Evolutionary conservation across 2,888 invertebrate species (phyloP).

Genomic region (Plebejus melissa): DNA sequence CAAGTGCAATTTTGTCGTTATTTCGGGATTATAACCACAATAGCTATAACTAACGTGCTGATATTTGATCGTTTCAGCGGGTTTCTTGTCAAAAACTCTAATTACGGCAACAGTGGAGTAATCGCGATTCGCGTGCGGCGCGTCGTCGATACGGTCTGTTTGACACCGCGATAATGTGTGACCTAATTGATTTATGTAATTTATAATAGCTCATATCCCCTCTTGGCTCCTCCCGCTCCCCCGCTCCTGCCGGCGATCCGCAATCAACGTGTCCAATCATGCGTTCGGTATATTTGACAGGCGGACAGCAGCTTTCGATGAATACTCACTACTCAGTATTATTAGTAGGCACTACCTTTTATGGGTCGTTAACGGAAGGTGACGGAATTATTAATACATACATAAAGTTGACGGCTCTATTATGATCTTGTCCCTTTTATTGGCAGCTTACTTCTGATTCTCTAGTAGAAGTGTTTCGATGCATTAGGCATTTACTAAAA

Average conservation of each 20-base stretch:
- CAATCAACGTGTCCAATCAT: background rate
- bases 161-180: slow-evolving; percentile 21
- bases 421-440: background rate
- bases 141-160: slow-evolving; percentile 10
- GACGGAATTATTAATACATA: background rate
- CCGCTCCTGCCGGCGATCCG: background rate
- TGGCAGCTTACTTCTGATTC: background rate
- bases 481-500: background rate
- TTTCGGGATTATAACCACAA: background rate
- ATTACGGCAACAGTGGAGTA: slow-evolving; percentile 6
- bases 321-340: background rate
- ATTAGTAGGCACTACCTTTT: background rate
- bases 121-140: slow-evolving; percentile 14
- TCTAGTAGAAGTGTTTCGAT: background rate
- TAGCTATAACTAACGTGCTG: background rate
- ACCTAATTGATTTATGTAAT: slow-evolving; percentile 23
- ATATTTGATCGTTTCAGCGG: background rate
- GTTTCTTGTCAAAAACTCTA: background rate
- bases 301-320: background rate
- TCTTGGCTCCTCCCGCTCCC: background rate
- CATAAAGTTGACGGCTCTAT: background rate
- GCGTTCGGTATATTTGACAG: background rate
- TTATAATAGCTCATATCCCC: background rate
- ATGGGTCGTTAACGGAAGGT: background rate
- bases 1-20: background rate